Conservation (phyloP, 2,113 vertebrate species). For the Microcebus griseorufus region DNA sequence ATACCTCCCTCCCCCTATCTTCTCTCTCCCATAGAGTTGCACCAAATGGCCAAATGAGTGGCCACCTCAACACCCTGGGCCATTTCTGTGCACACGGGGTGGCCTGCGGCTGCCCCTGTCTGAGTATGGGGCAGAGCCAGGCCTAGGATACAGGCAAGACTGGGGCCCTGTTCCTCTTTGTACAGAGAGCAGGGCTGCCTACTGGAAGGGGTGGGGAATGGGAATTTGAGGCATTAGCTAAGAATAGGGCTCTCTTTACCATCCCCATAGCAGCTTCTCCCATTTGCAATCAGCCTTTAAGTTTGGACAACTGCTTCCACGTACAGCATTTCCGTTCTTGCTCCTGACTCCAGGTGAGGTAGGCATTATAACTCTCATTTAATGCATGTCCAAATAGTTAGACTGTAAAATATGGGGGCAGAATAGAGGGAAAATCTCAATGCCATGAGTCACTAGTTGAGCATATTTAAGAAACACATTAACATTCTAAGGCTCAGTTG, state of each 20-base stretch:
- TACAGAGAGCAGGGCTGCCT: not conserved
- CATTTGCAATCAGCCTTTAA: not conserved
- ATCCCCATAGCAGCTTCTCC: not conserved
- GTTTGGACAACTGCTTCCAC: not conserved
- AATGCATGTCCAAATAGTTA: not conserved
- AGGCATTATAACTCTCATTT: not conserved
- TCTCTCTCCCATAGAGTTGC: not conserved
- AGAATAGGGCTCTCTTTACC: not conserved
- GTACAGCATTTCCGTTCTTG: not conserved
- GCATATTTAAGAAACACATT: not conserved
- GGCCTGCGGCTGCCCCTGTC: not conserved
- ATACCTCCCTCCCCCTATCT: not conserved
- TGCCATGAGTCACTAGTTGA: not conserved
- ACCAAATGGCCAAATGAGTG: not conserved
- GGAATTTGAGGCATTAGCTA: not conserved
- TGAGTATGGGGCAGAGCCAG: not conserved
- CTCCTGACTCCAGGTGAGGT: not conserved
- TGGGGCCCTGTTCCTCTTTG: not conserved
- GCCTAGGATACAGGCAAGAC: not conserved
- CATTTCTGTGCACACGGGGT: not conserved
- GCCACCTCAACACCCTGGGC: not conserved
- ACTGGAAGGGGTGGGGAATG: not conserved
- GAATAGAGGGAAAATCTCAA: not conserved
- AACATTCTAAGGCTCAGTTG: not conserved
- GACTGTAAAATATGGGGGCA: not conserved